Evolutionary conservation across 1,140 invertebrate genomes (phyloP), one percentile per base, ranked within the genome.

Genomic region (Laodelphax striatellus): DNA sequence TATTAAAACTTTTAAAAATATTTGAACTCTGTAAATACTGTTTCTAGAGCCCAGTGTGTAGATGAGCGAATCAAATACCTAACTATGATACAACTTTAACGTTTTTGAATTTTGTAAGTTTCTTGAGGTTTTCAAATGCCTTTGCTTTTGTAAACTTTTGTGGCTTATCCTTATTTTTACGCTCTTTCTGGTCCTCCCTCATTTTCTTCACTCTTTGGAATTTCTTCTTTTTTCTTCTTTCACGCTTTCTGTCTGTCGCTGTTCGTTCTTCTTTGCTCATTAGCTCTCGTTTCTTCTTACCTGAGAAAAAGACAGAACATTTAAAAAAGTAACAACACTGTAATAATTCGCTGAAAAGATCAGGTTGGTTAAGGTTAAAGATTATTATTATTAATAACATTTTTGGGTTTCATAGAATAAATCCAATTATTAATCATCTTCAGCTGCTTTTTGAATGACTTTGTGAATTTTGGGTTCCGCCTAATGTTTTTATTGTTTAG

Each of bases 231-330:
- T 84, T 82, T 57, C 94, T 79, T 63, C 92, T 79, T 67, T 91
- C 89, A 43, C 93, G 80, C 65, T 94, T 94, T 74, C 85, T 94
- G 72, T 98, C 94, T 0, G 93, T 94, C 31, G 79, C 76, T 0
- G 84, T 85, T 69, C 85, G 80, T 75, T 98, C 94, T 28, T 81
- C 78, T 73, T 86, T 84, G 34, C 87, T 88, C 65, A 91, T 83
- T 0, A 90, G 58, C 54, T 89, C 85, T 52, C 87, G 87, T 69
- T 84, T 88, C n/a, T 74, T 71, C 76, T 89, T 92, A 22, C 73
- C 83, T 83, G 69, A 38, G 75, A 17, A 38, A 38, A 1, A 50
- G 9, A 44, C 3, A n/a, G 9, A 44, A 2, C 14, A n/a, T 44
- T n/a, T 4, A 9, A n/a, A 44, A 14, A 44, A 9, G 9, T 3